Base-by-base conservation (phyloP, 2,113 vertebrate species). In the Marcusenius ussheri region DNA sequence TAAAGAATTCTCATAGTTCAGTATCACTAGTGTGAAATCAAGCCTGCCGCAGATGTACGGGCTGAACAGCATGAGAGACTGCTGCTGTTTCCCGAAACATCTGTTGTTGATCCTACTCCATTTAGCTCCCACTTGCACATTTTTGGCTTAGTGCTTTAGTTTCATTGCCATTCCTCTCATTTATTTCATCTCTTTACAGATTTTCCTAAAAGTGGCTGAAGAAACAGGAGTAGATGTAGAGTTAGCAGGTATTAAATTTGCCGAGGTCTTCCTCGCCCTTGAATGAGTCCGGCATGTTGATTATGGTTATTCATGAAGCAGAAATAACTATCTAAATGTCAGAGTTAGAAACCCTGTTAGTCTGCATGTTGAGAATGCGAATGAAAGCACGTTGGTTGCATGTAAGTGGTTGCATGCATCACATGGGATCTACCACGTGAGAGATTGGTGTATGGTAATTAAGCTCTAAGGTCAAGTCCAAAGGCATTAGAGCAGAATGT, bases 191-290 rank as follows among this genome's bases (percentile, higher is more conserved):
- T 80, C 89, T 27, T 84, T 89, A 93, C 95, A 99, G 98, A 99
- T 99, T 91, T 99, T 99, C 89, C 96, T 99, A 27, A 99, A 99
- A 95, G 98, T 99, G 92, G 98, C 98, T 21, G 97, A 99, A 91
- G 97, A 99, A 5, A 97, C 96, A 0, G 97, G 97, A 10, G 98
- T 98, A 87, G 98, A 99, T 89, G 92, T 96, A 47, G 98, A 97
- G 93, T 95, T 94, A 11, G 94, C 95, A 95, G 96, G 98, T 99
- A 94, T 94, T 51, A 49, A 53, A 83, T 10, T 35, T 80, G 35
- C 53, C 6, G n/a, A 46, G 19, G 6, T 2, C 39, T 46, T 83
- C 19, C 39, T 66, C 47, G 5, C 90, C 51, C 15, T 11, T 49
- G 1, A 35, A 42, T 51, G 46, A 87, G 42, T 35, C 49, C 42